Evolutionary conservation across 2,797 vertebrate species (phyloP).

Genomic region (Gastrophryne carolinensis): DNA sequence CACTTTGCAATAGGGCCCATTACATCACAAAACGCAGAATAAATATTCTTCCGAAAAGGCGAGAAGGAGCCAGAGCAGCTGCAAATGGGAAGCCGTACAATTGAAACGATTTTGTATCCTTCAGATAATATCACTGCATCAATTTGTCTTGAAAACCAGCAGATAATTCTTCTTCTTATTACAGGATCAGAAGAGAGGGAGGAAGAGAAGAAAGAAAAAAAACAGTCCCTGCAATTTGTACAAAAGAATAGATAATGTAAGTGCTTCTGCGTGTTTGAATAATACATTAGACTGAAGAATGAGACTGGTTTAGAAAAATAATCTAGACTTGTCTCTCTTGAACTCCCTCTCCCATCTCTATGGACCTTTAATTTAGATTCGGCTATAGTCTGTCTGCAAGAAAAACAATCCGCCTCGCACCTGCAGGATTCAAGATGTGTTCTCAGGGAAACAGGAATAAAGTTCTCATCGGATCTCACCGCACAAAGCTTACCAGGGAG

Average conservation of each 20-base stretch:
- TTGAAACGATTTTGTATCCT: slow-evolving; percentile 35
- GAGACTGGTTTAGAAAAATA: background rate
- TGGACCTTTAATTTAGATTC: slow-evolving; percentile 30
- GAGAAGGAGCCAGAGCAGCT: slow-evolving; percentile 10
- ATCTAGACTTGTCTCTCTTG: background rate
- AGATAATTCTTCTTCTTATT: slow-evolving; percentile 26
- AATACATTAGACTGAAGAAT: slow-evolving; percentile 23
- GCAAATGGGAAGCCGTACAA: slow-evolving; percentile 15
- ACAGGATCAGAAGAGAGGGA: slow-evolving; percentile 25
- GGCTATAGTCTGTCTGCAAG: slow-evolving; percentile 13
- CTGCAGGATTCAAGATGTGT: slow-evolving; percentile 22
- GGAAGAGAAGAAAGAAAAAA: background rate
- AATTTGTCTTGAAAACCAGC: slow-evolving; percentile 34
- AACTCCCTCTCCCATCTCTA: slow-evolving; percentile 19
- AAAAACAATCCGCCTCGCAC: slow-evolving; percentile 43
- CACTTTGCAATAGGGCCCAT: background rate
- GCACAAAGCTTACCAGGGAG: background rate
- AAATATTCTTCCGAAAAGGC: slow-evolving; percentile 4
- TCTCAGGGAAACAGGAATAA: slow-evolving; percentile 27
- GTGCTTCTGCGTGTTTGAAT: slow-evolving; percentile 8
- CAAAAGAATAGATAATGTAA: slow-evolving; percentile 34
- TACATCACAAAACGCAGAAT: background rate
- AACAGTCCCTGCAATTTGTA: slow-evolving; percentile 34
- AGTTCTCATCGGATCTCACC: slow-evolving; percentile 18
- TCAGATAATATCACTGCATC: slow-evolving; percentile 42